Evolutionary conservation across 2,113 vertebrate genomes (phyloP), one percentile per base, ranked within the genome.

Genomic region (Elgaria multicarinata): DNA sequence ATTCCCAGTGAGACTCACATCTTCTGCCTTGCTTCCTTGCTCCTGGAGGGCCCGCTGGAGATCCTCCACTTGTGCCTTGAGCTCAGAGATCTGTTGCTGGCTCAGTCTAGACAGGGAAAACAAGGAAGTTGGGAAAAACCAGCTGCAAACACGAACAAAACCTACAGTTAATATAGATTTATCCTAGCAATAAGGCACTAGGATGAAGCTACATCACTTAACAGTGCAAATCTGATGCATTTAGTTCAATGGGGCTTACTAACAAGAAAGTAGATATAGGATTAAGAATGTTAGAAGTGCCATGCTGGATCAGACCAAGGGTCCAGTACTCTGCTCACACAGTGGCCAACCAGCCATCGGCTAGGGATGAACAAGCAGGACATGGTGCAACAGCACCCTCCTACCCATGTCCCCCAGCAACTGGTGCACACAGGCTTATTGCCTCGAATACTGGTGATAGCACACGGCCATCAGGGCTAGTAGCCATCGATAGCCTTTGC

Each of bases 11-110:
- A n/a, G 39, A 98, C 98, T 98, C 96, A 99, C 98, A 13, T 98
- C 98, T 92, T 98, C 98, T 0, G 96, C 97, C 93, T 97, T 98
- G 96, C 93, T 97, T 92, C 97, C 98, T 93, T 98, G 98, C 87
- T 98, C 98, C 93, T 98, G 98, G 26, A 98, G 95, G 0, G 97
- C 95, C 89, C 94, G 98, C 97, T 98, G 98, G 24, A 98, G 96
- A 74, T 98, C 98, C 90, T 98, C 98, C 66, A 98, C 96, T 94
- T 98, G 98, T 78, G 94, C 89, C 39, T 96, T 95, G 88, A 99
- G 97, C 92, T 98, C 98, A 1, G 91, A 91, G 83, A 99, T 97
- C 97, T 98, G 98, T 96, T 98, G 98, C 95, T 97, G 97, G 94
- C 97, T 97, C 93, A 98, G 93, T 94, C 98, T 99, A 91, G 67